Evolutionary conservation across 2,888 invertebrate species (phyloP).

Genomic region (Eupithecia insigniata): DNA sequence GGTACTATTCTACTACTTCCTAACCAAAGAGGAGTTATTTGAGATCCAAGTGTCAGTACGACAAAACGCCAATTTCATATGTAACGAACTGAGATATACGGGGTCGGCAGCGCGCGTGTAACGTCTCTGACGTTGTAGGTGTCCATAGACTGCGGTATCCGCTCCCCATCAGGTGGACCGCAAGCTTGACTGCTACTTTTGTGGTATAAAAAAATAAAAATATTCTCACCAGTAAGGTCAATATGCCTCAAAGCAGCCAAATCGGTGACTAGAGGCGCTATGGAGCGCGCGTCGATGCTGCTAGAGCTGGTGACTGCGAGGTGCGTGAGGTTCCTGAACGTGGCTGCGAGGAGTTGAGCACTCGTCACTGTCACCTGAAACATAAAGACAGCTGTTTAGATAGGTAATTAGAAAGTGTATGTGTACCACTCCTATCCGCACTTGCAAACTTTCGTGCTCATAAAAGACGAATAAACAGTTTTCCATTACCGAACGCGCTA

Average conservation of each 20-base stretch:
- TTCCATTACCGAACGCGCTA: too few species aligned
- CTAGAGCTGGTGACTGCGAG: conserved; percentile 90
- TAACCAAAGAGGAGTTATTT: too few species aligned
- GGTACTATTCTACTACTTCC: too few species aligned
- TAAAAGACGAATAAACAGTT: background rate
- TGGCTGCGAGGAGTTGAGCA: conserved; percentile 88
- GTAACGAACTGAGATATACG: too few species aligned
- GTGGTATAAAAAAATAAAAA: too few species aligned
- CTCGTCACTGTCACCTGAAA: conserved; percentile 89
- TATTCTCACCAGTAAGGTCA: conserved; percentile 90
- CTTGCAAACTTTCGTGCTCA: background rate
- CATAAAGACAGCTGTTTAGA: background rate
- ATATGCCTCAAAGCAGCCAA: conserved; percentile 93
- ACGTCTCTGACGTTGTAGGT: too few species aligned
- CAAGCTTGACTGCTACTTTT: too few species aligned
- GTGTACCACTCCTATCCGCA: background rate
- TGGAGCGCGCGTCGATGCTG: conserved; percentile 89
- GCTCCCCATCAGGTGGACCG: too few species aligned
- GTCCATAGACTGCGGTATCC: too few species aligned
- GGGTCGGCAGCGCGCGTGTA: too few species aligned
- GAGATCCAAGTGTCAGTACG: too few species aligned
- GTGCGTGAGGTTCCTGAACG: conserved; percentile 92
- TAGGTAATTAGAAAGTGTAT: background rate
- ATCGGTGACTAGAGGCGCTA: conserved; percentile 91
- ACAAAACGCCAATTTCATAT: too few species aligned